Evolutionary conservation across 2,113 vertebrate species (phyloP), one percentile per base, ranked within the genome.

Genomic region (Pongo abelii): DNA sequence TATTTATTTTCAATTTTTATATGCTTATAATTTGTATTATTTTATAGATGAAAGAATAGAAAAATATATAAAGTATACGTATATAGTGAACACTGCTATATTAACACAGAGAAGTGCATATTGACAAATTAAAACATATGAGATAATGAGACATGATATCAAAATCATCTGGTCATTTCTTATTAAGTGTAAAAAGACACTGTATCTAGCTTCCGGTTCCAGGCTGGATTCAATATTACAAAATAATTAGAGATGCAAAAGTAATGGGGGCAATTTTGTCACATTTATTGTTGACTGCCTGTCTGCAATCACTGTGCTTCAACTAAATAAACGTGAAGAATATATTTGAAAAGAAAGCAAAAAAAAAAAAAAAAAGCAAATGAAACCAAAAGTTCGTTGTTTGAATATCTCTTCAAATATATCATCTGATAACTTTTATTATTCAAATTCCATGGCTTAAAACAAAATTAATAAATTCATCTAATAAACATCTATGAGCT

Each of bases 91-190:
- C 5, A 57, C 25, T 89, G 6, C 40, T 52, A 32, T 84, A 46
- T 69, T 46, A 27, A 59, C 2, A 74, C 8, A 72, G 18, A 38
- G 6, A 93, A 94, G 5, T 67, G 16, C 22, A 78, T 70, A 77
- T 12, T 30, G 7, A 7, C 7, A 64, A 84, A 95, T 22, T 38
- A 70, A 92, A 59, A 94, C 50, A 1, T 35, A 8, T 80, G 6
- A 8, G 27, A 12, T 43, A 50, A 50, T 80, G 57, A 97, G 50
- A 77, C 93, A 94, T 96, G 38, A 93, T 94, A 83, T 40, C 30
- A 94, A 89, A 64, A 93, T 93, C 78, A 95, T 84, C 75, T 70
- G 97, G 93, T 97, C 20, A 70, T 84, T 95, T 83, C 72, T 97
- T 92, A 96, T 97, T 97, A 97, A 95, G 77, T 55, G 4, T 88